These are phyloP conservation scores for Diplodus puntazzo DNA, from an alignment of 2,797 vertebrate species.

Conservation along the genomic window DNA sequence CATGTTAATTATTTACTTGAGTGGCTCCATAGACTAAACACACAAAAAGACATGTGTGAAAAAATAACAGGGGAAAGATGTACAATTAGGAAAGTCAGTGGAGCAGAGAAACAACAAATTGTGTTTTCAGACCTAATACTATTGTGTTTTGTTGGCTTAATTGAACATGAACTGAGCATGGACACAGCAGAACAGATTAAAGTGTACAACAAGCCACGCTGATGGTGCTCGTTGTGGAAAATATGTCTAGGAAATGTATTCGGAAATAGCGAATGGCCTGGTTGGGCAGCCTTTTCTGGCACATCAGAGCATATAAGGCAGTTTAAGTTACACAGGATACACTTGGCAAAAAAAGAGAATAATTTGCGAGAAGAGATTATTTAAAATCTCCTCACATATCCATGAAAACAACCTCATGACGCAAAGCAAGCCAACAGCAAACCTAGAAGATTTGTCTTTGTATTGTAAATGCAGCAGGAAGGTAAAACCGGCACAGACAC, in stretches of 20 bases:
- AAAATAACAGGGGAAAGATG: constrained; percentile 69
- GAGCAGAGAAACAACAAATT: constrained; percentile 77
- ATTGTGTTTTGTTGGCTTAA: constrained; percentile 69
- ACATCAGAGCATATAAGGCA: constrained; percentile 12
- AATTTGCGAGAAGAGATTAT: constrained; percentile 50
- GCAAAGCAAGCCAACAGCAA: constrained; percentile 44
- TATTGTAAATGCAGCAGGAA: constrained; percentile 59
- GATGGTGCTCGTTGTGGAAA: not conserved
- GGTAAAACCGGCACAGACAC: constrained; percentile 47
- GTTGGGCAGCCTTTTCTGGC: constrained; percentile 9
- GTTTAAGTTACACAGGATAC: constrained; percentile 35
- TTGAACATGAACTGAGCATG: constrained; percentile 73
- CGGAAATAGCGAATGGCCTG: constrained; percentile 34
- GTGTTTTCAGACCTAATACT: constrained; percentile 69
- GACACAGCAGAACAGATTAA: constrained; percentile 51
- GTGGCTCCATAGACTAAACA: constrained; percentile 63
- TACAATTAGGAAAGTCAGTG: constrained; percentile 76
- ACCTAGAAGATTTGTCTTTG: constrained; percentile 56
- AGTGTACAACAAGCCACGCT: constrained; percentile 17
- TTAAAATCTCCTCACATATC: constrained; percentile 69
- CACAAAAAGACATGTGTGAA: constrained; percentile 62
- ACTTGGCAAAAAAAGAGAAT: constrained; percentile 53
- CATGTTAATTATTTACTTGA: constrained; percentile 72
- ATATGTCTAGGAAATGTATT: constrained; percentile 27
- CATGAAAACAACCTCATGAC: constrained; percentile 51